phyloP scores from a whole-genome alignment of 1,140 invertebrate species.

The Drosophila guanche region DNA sequence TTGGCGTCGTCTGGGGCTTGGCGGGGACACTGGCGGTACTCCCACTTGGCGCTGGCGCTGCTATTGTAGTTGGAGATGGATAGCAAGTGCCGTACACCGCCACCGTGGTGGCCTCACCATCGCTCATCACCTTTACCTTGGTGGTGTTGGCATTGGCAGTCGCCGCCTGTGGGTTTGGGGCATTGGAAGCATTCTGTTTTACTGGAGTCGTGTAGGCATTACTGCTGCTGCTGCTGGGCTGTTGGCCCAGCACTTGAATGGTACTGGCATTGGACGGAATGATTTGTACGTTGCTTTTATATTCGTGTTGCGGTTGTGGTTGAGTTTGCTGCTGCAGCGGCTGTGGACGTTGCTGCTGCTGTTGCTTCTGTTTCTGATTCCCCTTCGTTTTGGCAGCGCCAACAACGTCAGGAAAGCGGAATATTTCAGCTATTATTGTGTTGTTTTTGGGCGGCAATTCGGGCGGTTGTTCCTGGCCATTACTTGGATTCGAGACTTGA shows the following conservation, averaged over 20 bases:
- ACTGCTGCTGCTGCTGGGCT: slow-evolving; percentile 28
- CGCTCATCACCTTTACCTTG: slow-evolving; percentile 69
- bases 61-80: slow-evolving; percentile 20
- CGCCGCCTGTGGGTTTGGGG: slow-evolving; percentile 16
- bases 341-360: slow-evolving; percentile 10
- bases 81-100: slow-evolving; percentile 80
- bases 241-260: slow-evolving; percentile 66
- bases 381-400: slow-evolving; percentile 42
- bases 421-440: slow-evolving; percentile 58
- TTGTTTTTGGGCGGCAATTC: slow-evolving; percentile 66
- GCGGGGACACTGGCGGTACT: slow-evolving; percentile 9
- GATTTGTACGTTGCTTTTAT: slow-evolving; percentile 83
- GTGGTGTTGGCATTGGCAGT: slow-evolving; percentile 55
- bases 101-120: slow-evolving; percentile 52
- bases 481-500: slow-evolving; percentile 70
- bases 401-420: slow-evolving; percentile 76
- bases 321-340: slow-evolving; percentile 21
- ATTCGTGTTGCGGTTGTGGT: slow-evolving; percentile 58
- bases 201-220: slow-evolving; percentile 68
- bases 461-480: slow-evolving; percentile 42
- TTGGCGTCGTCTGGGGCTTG: slow-evolving; percentile 66
- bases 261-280: slow-evolving; percentile 82
- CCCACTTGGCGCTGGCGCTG: slow-evolving; percentile 1
- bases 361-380: slow-evolving; percentile 10
- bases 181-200: slow-evolving; percentile 49